Evolutionary conservation across 2,888 invertebrate species (phyloP), one percentile per base, ranked within the genome.

Genomic region (Perizoma affinitatum): DNA sequence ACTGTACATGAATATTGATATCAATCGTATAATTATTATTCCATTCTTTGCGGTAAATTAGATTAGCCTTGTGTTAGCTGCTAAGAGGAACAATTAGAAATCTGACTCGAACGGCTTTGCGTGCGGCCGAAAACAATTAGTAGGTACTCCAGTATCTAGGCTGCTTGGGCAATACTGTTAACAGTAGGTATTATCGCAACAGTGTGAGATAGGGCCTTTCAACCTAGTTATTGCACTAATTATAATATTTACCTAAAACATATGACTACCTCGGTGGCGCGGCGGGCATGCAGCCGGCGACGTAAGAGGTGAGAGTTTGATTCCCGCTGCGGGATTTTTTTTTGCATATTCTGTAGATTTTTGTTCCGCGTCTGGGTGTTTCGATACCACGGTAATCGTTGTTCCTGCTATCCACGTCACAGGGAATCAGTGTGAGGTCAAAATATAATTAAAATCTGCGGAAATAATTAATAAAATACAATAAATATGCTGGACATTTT

Each of bases 51-150:
- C 68, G 45, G 74, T 71, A 68, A 80, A 79, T 76, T 75, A 75
- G 70, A 75, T 65, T 67, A 72, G 71, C 85, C 84, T 86, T 84
- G 81, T 66, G 58, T 62, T 50, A 63, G 69, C 71, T 70, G 80
- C 82, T 87, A 86, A 87, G 72, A 83, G 79, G 67, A 80, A 77
- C 84, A 88, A 87, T 90, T 89, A 89, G 86, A 85, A 85, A 87
- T 83, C 82, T 69, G 71, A 78, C 79, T 83, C 84, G 74, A 85
- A 84, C 79, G 73, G 74, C 76, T 78, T 84, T 78, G 85, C 84
- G 82, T 84, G 86, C 76, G 80, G 75, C 82, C 78, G 78, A 85
- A 86, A 83, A 82, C 86, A 88, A 89, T 90, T 90, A 89, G 88
- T 38, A 7, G 38, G 38, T 22, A 66, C 79, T 72, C 65, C 74